A percentile compares a stretch with the other conserved stretches of the same genome.
Evolutionary conservation across 2,797 vertebrate genomes (phyloP).

Genomic region (Mus caroli): DNA sequence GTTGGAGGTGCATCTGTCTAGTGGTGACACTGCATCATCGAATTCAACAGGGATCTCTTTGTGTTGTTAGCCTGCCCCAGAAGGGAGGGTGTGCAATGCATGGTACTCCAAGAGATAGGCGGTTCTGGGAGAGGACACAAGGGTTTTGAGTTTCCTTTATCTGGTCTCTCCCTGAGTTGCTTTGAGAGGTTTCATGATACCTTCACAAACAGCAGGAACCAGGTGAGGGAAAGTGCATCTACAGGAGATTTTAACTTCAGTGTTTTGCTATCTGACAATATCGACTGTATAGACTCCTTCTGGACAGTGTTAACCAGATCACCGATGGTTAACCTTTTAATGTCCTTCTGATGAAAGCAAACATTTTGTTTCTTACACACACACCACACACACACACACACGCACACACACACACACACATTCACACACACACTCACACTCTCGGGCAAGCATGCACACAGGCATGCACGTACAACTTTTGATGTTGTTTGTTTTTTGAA

Average conservation of each 20-base stretch:
- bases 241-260: constrained; percentile 3
- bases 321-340: background rate
- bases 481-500: background rate
- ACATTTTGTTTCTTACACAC: no score
- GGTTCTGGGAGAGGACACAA: background rate
- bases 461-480: background rate
- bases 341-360: constrained; percentile 34
- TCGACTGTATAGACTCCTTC: background rate
- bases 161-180: background rate
- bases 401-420: background rate
- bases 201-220: background rate
- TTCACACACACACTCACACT: background rate
- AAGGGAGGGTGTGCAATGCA: background rate
- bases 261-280: background rate
- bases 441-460: background rate
- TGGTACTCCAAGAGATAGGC: background rate
- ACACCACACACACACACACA: background rate
- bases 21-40: background rate
- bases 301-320: background rate
- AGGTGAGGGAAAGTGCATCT: background rate
- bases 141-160: background rate
- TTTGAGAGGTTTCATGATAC: background rate
- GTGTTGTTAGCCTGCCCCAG: background rate
- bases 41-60: background rate
- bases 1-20: background rate